Conservation (phyloP, 2,797 vertebrate genomes). For the Acomys russatus region DNA sequence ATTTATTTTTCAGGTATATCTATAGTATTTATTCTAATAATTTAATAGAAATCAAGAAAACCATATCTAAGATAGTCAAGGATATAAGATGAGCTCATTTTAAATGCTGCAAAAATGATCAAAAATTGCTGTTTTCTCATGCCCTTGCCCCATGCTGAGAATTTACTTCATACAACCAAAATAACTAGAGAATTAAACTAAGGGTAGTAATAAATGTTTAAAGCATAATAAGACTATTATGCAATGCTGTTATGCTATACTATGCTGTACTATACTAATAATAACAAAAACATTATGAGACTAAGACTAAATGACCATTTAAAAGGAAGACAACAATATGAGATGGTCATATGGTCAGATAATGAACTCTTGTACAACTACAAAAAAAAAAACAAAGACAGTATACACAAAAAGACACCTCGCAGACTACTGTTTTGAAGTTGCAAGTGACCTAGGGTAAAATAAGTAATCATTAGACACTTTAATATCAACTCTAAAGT, state of each 20-base stretch:
- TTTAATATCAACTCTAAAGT: conserved; percentile 24
- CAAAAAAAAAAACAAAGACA: conserved; percentile 9
- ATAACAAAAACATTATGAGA: not conserved
- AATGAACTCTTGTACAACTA: not conserved
- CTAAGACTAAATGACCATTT: not conserved
- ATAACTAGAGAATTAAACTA: not conserved
- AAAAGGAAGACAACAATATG: not conserved
- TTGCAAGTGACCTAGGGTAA: not conserved
- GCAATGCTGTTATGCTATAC: not conserved
- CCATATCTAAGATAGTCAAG: not conserved
- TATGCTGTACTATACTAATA: not conserved
- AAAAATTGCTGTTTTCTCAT: not conserved
- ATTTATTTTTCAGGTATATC: not conserved
- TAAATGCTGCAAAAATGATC: conserved; percentile 22
- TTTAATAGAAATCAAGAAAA: conserved; percentile 17
- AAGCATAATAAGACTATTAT: not conserved
- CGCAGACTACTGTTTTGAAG: not conserved
- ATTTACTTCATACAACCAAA: conserved; percentile 13
- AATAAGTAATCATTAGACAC: not conserved
- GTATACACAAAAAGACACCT: not conserved
- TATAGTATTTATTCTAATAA: conserved; percentile 20
- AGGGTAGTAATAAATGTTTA: not conserved
- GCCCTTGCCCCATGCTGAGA: not conserved
- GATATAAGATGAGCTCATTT: conserved; percentile 46
- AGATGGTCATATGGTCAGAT: not conserved